Conservation (phyloP, 2,888 invertebrate genomes). For the Cinara cedri region DNA sequence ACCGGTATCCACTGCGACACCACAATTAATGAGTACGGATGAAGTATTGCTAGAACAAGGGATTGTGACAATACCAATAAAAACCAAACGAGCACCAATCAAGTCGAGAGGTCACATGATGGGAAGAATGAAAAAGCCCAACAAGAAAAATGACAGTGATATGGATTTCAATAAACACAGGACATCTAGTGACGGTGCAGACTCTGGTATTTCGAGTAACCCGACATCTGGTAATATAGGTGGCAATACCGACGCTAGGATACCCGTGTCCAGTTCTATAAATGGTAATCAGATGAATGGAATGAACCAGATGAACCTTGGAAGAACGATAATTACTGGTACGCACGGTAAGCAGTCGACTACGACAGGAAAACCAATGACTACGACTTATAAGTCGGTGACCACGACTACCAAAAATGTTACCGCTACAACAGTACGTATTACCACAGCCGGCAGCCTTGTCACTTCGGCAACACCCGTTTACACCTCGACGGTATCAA, state of each 20-base stretch:
- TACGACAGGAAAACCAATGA: not conserved
- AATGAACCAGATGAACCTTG: not conserved
- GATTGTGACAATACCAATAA: conserved; percentile 22
- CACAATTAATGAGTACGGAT: no score
- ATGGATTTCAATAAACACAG: conserved; percentile 40
- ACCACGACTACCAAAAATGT: no score
- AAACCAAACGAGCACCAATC: conserved; percentile 39
- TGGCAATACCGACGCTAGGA: not conserved
- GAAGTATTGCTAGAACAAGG: not conserved
- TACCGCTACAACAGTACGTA: not conserved
- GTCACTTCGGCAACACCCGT: not conserved
- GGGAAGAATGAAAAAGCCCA: conserved; percentile 49
- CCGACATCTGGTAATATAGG: no score
- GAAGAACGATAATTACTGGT: not conserved
- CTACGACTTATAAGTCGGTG: not conserved
- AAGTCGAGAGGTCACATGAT: conserved; percentile 41
- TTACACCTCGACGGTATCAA: not conserved
- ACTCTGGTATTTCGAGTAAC: no score
- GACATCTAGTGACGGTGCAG: not conserved
- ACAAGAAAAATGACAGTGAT: conserved; percentile 36
- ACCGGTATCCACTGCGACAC: no score
- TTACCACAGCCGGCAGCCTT: not conserved
- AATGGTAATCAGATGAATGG: not conserved
- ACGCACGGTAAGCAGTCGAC: not conserved
- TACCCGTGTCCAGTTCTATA: not conserved